Conservation (phyloP, 2,797 vertebrate genomes). For the Clangula hyemalis region DNA sequence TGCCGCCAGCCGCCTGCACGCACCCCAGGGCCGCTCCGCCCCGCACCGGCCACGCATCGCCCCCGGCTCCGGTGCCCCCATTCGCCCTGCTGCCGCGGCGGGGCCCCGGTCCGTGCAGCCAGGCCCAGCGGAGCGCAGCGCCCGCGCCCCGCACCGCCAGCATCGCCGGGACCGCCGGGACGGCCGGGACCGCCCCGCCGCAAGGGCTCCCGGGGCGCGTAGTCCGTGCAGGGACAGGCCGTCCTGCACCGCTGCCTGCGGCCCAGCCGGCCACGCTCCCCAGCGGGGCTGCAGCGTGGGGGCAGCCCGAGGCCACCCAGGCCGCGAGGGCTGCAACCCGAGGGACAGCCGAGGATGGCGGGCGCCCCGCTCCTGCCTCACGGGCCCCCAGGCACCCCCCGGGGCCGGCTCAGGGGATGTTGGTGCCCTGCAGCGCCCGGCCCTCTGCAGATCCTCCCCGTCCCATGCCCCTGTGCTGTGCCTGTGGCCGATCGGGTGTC, state of each 20-base stretch:
- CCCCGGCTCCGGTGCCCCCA: not conserved
- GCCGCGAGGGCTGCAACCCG: too few species aligned
- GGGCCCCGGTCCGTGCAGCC: not conserved
- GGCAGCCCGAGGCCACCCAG: not conserved
- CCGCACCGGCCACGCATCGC: not conserved
- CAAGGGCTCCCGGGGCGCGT: not conserved
- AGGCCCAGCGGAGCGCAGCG: not conserved
- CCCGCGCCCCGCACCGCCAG: not conserved
- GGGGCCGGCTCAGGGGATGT: not conserved
- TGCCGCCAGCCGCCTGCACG: not conserved
- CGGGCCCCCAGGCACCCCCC: not conserved
- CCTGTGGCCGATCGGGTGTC: not conserved
- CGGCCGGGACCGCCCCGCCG: not conserved
- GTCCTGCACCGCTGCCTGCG: not conserved
- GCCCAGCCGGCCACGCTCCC: not conserved
- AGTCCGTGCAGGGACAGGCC: not conserved
- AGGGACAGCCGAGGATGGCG: not conserved
- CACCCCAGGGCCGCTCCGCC: not conserved
- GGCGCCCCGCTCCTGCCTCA: not conserved
- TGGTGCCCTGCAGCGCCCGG: not conserved
- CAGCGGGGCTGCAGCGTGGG: not conserved
- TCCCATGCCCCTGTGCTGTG: not conserved
- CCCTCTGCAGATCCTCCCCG: not conserved
- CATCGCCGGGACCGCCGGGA: not conserved
- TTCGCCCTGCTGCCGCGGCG: not conserved